A percentile compares a stretch with the other conserved stretches of the same genome.
These are phyloP conservation scores for Geophilus truncorum DNA, from an alignment of 2,888 invertebrate genomes.

Conservation along the genomic window DNA sequence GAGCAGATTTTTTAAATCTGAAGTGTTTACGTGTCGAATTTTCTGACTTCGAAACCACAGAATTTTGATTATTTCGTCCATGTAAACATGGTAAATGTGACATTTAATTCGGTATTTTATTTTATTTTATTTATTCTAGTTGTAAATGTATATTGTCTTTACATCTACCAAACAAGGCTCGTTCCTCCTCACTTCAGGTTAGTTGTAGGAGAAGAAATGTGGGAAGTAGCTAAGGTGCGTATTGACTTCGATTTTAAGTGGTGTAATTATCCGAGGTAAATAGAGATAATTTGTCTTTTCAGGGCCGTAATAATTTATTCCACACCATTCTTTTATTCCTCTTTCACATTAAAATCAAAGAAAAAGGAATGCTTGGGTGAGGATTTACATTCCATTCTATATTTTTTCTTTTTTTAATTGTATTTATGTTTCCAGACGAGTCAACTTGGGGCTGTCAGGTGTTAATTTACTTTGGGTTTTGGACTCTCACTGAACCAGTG, in stretches of 20 bases:
- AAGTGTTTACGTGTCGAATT: no score
- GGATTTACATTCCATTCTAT: conserved; percentile 30
- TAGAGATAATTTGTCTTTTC: conserved; percentile 43
- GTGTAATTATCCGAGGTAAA: conserved; percentile 63
- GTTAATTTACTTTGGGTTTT: conserved; percentile 63
- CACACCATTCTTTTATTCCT: conserved; percentile 78
- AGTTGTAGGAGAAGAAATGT: conserved; percentile 60
- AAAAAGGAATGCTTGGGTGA: conserved; percentile 66
- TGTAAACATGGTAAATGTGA: no score
- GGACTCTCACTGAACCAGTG: no score
- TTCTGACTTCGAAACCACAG: no score
- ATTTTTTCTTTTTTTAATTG: not conserved
- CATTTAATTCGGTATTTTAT: not conserved
- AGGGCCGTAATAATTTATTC: conserved; percentile 83
- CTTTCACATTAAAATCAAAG: conserved; percentile 65
- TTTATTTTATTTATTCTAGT: not conserved
- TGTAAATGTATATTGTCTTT: conserved; percentile 53
- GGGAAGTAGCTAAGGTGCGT: conserved; percentile 64
- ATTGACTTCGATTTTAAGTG: conserved; percentile 46
- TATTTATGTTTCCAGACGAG: conserved; percentile 51
- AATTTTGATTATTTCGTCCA: no score
- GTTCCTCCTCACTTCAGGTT: conserved; percentile 69
- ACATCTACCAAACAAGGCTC: conserved; percentile 58
- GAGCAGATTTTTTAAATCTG: no score
- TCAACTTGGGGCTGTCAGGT: conserved; percentile 70